Evolutionary conservation across 30 jellyfish, hydroid and myxozoan species (phyloP).

Genomic region (Hydractinia echinata): DNA sequence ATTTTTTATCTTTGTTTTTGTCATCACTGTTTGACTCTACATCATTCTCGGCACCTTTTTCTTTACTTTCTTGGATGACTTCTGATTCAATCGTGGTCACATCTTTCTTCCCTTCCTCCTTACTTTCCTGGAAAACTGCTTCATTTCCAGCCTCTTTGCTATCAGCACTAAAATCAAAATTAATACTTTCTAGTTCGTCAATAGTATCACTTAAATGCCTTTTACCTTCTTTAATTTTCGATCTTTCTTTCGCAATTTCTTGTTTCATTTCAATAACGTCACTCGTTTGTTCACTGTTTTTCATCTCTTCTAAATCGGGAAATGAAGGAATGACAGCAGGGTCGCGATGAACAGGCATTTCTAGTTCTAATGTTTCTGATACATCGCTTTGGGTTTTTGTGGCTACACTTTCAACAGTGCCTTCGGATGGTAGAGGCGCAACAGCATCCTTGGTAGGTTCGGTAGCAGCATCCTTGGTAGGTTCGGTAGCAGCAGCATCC

Average conservation of each 20-base stretch:
- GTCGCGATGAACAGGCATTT: neutral
- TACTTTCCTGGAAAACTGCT: neutral
- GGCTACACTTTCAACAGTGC: neutral
- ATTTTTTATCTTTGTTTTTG: no score
- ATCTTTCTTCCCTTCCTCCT: no score
- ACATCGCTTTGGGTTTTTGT: neutral
- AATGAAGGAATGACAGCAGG: neutral
- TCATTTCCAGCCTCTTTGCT: neutral
- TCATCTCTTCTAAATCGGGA: neutral
- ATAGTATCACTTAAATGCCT: slow-evolving; percentile 24
- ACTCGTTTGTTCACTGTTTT: neutral
- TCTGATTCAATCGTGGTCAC: no score
- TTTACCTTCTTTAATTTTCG: slow-evolving; percentile 27
- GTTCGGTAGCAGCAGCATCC: neutral
- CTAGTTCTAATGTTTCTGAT: neutral
- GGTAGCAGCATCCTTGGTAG: neutral
- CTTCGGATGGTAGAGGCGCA: neutral
- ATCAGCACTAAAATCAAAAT: slow-evolving; percentile 5
- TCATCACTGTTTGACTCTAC: no score
- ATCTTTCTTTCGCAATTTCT: slow-evolving; percentile 24
- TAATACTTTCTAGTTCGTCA: slow-evolving; percentile 18
- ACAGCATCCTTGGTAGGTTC: neutral
- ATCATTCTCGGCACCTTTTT: no score
- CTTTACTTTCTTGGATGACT: no score
- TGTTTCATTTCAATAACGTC: slow-evolving; percentile 26